Percentiles rank a stretch among this genome's conserved stretches.
These are phyloP conservation scores for Meliscaeva auricollis DNA, from an alignment of 2,888 invertebrate species.

Conservation along the genomic window DNA sequence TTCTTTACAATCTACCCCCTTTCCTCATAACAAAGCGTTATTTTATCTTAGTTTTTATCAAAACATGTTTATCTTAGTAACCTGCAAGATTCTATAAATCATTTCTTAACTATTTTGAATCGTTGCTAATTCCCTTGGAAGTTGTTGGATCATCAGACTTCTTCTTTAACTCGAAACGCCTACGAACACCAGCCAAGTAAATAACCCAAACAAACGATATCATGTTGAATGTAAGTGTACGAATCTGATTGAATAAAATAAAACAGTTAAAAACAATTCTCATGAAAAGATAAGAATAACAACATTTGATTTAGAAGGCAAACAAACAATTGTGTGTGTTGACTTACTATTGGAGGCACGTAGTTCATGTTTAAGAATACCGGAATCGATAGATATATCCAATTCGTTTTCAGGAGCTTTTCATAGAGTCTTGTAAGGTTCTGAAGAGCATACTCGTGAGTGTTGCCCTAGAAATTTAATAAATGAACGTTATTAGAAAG, in stretches of 20 bases:
- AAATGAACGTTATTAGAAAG: not conserved
- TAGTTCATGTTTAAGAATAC: constrained; percentile 90
- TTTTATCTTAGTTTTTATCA: constrained; percentile 35
- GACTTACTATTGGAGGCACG: constrained; percentile 90
- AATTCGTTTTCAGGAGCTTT: constrained; percentile 89
- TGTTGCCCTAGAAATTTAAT: constrained; percentile 86
- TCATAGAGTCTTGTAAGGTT: constrained; percentile 88
- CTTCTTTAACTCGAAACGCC: constrained; percentile 83
- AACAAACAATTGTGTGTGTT: constrained; percentile 20
- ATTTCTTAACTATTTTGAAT: constrained; percentile 33
- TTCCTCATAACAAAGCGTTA: constrained; percentile 18
- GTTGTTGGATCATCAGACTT: constrained; percentile 75
- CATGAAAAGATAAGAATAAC: not conserved
- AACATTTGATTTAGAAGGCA: not conserved
- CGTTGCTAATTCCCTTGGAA: constrained; percentile 26
- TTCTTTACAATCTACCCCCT: constrained; percentile 12
- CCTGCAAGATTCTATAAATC: constrained; percentile 1
- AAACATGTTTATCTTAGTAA: constrained; percentile 1
- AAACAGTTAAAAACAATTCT: constrained; percentile 5
- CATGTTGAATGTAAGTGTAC: constrained; percentile 90
- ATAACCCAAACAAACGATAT: constrained; percentile 92
- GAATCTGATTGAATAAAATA: constrained; percentile 85
- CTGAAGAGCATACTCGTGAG: constrained; percentile 87
- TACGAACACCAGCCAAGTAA: constrained; percentile 89
- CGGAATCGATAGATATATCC: constrained; percentile 90